A percentile compares a stretch with the other conserved stretches of the same genome.
Conservation (phyloP, 2,797 vertebrate species). For the Psittacula echo region DNA sequence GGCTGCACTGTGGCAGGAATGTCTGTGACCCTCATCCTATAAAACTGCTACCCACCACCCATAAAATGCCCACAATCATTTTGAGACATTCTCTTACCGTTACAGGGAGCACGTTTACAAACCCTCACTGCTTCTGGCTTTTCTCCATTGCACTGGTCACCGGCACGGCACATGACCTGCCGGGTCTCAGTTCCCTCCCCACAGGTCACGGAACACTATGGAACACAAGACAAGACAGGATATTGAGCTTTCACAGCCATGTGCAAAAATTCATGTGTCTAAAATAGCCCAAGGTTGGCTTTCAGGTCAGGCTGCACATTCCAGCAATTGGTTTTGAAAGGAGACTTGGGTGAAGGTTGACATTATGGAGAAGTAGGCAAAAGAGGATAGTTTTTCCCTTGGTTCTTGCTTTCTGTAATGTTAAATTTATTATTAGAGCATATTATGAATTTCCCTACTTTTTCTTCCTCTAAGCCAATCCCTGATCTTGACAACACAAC, state of each 20-base stretch:
- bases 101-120: conserved; percentile 86
- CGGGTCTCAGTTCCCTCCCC: conserved; percentile 90
- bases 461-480: not conserved
- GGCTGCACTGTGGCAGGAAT: not conserved
- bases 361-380: fast-evolving
- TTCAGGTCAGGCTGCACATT: not conserved
- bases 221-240: not conserved
- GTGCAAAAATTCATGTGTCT: fast-evolving
- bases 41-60: not conserved
- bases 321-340: not conserved
- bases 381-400: not conserved
- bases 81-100: conserved; percentile 76
- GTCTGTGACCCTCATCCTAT: not conserved
- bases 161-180: conserved; percentile 85
- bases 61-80: not conserved
- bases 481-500: not conserved
- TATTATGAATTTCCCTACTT: not conserved
- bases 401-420: not conserved
- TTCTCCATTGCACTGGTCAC: conserved; percentile 88
- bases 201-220: conserved; percentile 92
- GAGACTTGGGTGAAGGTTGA: not conserved
- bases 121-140: conserved; percentile 82
- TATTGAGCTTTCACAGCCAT: not conserved
- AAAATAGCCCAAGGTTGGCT: not conserved
- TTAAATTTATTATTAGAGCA: not conserved